Base-by-base conservation (phyloP, 37 sponge, comb jelly and placozoan genomes). In the Aphrocallistes beatrix region DNA sequence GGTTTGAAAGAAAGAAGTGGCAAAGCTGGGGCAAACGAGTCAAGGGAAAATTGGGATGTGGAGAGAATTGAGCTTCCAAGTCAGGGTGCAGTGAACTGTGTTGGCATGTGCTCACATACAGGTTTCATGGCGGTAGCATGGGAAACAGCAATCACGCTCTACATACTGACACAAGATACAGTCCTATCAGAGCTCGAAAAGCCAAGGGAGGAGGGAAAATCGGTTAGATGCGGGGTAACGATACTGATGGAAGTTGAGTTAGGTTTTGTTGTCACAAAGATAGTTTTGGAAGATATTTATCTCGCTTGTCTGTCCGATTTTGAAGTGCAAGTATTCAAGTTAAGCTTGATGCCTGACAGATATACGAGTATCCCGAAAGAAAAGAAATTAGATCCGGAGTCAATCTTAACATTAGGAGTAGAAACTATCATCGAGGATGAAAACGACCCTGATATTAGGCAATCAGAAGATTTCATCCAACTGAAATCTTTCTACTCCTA, bases 211-310 rank as follows among this genome's bases (percentile, higher is more conserved):
- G 3, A 60, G 32, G n/a, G 75, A 13, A 60, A 60, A 28, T 30
- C 75, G 3, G n/a, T 60, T 60, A 60, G n/a, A 60, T 60, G 75
- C n/a, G 75, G 34, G n/a, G 75, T 60, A 32, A 60, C 32, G 10
- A 30, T 60, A 30, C n/a, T 60, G 75, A 60, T 60, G 32, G 75
- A 60, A 28, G n/a, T 60, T 19, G 75, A 60, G n/a, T 25, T 60
- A 3, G 75, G 75, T 32, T 60, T 60, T 30, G 75, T 60, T 32
- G 75, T 60, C 3, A 60, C 75, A 60, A 60, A 19, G n/a, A 3
- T 60, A 60, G 75, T 60, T 60, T 19, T 60, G 3, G 75, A 60
- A 60, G 75, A 60, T 30, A 60, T 60, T 32, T 60, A 60, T 60
- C 8, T 60, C 28, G 75, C 75, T 13, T 60, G 75, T 28, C n/a